Base-by-base conservation (phyloP, 2,113 vertebrate species). In the Garra rufa region DNA sequence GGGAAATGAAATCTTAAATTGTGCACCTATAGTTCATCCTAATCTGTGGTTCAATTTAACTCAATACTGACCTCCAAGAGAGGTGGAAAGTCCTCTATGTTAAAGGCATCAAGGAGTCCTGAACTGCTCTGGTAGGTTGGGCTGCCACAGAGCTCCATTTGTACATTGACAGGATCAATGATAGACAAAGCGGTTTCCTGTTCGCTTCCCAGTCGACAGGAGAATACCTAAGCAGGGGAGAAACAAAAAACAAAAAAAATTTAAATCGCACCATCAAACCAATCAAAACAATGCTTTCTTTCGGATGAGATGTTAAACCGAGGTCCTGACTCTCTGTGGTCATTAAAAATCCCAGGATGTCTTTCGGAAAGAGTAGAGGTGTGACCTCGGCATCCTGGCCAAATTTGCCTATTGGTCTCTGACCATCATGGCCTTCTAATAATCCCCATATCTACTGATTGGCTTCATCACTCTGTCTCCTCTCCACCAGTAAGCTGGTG, bases 101-200 rank as follows among this genome's bases (percentile, higher is more conserved):
- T 99, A 92, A 99, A 99, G 9, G 98, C 98, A 77, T 99, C 98
- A 91, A 99, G 90, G 24, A 99, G 90, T 1, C 98, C 98, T 0
- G 97, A 97, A 78, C 95, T 97, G 84, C 94, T 96, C n/a, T 97
- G 95, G 77, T 99, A 98, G 0, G 96, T 97, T 79, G 98, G 96
- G 89, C 95, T 98, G 6, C 97, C 97, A 90, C 97, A 94, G 24
- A 99, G 94, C 87, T 99, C 98, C 87, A 99, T 89, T 15, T 99
- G 97, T 61, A 99, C 92, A 70, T 98, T 97, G 21, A 98, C 97
- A 0, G 98, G 98, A 85, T 99, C 98, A 1, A 99, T 94, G 82
- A 99, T 99, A 2, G 98, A 99, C 85, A 99, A 92, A 0, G 98
- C 98, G 0, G 97, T 99, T 83, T 98, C 97, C 6, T 98, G 97